Conservation (phyloP, 2,113 vertebrate species). For the Rhabdomys dilectus region DNA sequence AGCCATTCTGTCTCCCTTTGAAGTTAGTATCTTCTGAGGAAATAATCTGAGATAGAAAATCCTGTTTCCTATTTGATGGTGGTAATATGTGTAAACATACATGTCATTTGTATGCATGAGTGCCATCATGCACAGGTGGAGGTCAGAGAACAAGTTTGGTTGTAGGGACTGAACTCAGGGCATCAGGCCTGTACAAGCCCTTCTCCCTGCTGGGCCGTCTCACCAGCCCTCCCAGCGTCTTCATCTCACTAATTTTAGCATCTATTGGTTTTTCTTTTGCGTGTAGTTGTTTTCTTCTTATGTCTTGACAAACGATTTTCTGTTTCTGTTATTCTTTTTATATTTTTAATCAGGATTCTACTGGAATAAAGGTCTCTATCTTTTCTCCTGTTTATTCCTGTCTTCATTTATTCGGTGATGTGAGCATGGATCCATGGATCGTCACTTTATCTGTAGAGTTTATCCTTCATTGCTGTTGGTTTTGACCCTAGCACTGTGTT, state of each 20-base stretch:
- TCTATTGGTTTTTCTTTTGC: neutral
- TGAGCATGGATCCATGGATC: neutral
- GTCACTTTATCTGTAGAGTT: neutral
- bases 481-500: neutral
- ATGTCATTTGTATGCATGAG: neutral
- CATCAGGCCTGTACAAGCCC: neutral
- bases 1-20: neutral
- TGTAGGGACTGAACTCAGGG: neutral
- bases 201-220: too few species aligned
- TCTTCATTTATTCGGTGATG: neutral
- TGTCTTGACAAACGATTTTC: conserved; percentile 42
- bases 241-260: neutral
- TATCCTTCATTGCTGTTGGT: neutral
- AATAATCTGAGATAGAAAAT: neutral
- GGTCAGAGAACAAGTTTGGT: neutral
- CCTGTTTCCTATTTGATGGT: neutral
- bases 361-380: neutral
- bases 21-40: conserved; percentile 18
- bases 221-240: neutral
- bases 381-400: neutral
- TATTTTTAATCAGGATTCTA: conserved; percentile 28
- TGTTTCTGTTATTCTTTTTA: neutral
- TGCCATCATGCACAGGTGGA: neutral
- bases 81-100: neutral
- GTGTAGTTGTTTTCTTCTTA: neutral